These are phyloP conservation scores for Pseudochirops corinnae DNA, from an alignment of 2,797 vertebrate genomes.

Conservation along the genomic window DNA sequence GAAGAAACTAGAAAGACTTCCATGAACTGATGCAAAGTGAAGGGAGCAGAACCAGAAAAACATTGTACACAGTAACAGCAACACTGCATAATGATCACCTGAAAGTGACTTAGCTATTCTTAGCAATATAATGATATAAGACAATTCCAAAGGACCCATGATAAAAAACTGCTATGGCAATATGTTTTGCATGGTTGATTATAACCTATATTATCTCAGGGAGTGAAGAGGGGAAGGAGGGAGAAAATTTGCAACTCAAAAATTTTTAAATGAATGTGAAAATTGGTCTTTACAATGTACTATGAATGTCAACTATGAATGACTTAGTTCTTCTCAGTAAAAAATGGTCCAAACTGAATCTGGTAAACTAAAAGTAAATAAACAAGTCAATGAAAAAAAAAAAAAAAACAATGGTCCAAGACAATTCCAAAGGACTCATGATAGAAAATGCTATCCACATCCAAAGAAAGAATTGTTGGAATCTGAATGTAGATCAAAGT, in stretches of 20 bases:
- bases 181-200: not conserved
- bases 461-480: not conserved
- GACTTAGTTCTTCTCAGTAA: not conserved
- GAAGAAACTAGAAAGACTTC: not conserved
- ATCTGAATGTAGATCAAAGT: not conserved
- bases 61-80: not conserved
- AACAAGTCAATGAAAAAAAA: too few relatives aligned
- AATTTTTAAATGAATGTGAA: too few relatives aligned
- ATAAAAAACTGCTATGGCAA: not conserved
- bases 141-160: not conserved
- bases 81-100: not conserved
- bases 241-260: too few relatives aligned
- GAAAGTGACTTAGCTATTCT: not conserved
- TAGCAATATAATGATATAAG: not conserved
- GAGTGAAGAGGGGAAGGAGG: too few relatives aligned
- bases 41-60: not conserved
- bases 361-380: too few relatives aligned
- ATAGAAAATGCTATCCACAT: not conserved
- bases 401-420: too few relatives aligned
- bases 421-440: not conserved
- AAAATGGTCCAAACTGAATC: too few relatives aligned
- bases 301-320: not conserved
- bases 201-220: too few relatives aligned
- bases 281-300: too few relatives aligned
- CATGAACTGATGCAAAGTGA: not conserved